Evolutionary conservation across 2,797 vertebrate species (phyloP).

Genomic region (Pipistrellus kuhlii): DNA sequence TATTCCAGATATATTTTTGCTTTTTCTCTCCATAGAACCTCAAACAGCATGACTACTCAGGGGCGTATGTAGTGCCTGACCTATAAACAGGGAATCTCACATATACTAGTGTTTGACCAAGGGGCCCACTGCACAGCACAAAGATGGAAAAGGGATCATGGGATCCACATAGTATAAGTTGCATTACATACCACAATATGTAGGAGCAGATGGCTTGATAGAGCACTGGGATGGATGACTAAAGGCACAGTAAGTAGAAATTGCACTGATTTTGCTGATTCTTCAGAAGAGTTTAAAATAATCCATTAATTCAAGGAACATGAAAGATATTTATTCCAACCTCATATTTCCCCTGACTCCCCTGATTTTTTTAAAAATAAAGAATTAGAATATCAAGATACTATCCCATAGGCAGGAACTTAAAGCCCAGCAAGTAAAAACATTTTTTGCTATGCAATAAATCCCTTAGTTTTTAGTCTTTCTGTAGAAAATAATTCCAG

Average conservation of each 20-base stretch:
- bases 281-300: slow-evolving; percentile 23
- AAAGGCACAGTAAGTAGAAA: background rate
- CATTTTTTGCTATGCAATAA: background rate
- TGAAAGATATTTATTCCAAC: background rate
- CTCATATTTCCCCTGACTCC: background rate
- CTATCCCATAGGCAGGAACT: background rate
- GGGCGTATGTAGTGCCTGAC: background rate
- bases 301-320: background rate
- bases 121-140: background rate
- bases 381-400: background rate
- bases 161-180: background rate
- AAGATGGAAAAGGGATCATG: background rate
- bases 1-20: background rate
- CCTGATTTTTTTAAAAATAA: background rate
- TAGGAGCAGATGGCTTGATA: background rate
- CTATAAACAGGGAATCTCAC: background rate
- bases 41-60: background rate
- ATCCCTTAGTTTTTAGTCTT: slow-evolving; percentile 19
- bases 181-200: background rate
- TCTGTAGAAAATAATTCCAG: slow-evolving; percentile 60
- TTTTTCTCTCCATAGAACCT: background rate
- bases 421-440: background rate
- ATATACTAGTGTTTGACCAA: background rate
- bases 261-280: background rate
- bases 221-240: background rate